Conservation (phyloP, 92 coral and sea anemone genomes). For the Zoanthus sansibaricus region DNA sequence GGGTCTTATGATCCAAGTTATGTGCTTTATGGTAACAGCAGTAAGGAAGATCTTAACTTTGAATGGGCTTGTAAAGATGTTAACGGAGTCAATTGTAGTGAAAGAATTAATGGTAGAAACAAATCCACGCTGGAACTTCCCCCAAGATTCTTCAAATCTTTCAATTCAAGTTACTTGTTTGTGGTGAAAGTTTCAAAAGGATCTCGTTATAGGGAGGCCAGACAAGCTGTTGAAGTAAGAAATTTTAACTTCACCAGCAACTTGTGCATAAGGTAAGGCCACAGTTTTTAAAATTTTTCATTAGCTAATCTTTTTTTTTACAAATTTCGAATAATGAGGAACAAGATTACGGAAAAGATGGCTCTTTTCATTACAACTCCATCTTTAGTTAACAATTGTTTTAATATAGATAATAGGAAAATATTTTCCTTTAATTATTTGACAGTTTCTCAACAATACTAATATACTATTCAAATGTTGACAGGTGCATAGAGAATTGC, state of each 20-base stretch:
- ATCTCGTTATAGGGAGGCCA: slow-evolving; percentile 56
- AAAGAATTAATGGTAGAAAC: slow-evolving; percentile 41
- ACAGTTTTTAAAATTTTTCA: neutral
- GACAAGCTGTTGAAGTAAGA: slow-evolving; percentile 66
- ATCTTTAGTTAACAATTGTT: too few relatives aligned
- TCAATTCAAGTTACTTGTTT: slow-evolving; percentile 54
- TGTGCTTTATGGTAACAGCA: slow-evolving; percentile 19
- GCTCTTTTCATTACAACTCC: too few relatives aligned
- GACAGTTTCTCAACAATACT: neutral
- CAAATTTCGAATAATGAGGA: neutral
- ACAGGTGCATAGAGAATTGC: slow-evolving; percentile 35
- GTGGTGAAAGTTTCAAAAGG: slow-evolving; percentile 68
- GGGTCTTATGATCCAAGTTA: slow-evolving; percentile 77
- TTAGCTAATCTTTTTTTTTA: neutral
- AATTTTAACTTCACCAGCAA: neutral
- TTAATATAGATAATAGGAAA: too few relatives aligned
- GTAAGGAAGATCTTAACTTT: slow-evolving; percentile 46
- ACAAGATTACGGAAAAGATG: neutral
- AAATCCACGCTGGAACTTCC: slow-evolving; percentile 65
- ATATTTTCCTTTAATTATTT: neutral
- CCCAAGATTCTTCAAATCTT: slow-evolving; percentile 50
- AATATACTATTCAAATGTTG: neutral
- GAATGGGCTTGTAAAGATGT: slow-evolving; percentile 75
- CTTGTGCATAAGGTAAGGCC: slow-evolving; percentile 29
- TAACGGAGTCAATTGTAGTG: slow-evolving; percentile 59